Evolutionary conservation across 2,797 vertebrate genomes (phyloP).

Genomic region (Spinus pinus): DNA sequence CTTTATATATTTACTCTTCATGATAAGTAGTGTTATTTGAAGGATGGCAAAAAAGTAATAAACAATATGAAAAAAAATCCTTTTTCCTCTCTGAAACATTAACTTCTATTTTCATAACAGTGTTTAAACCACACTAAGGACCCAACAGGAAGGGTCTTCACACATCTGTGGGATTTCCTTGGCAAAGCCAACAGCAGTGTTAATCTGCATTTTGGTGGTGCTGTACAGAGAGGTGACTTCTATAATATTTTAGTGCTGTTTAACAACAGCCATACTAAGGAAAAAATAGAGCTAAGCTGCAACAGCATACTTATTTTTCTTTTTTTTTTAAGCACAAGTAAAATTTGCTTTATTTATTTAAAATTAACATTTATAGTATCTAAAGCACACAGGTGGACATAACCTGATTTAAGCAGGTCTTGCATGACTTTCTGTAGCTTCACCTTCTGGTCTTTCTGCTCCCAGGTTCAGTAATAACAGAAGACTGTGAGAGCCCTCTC

Average conservation of each 20-base stretch:
- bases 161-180: neutral
- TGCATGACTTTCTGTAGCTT: neutral
- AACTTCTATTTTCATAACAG: neutral
- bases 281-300: neutral
- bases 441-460: neutral
- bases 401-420: neutral
- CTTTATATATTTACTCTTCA: neutral
- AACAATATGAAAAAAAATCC: neutral
- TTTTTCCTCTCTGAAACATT: neutral
- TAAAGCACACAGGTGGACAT: neutral
- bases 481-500: slow-evolving; percentile 38
- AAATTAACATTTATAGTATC: neutral
- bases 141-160: neutral
- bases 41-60: neutral
- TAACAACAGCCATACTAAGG: neutral
- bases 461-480: neutral
- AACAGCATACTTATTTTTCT: neutral
- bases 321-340: neutral
- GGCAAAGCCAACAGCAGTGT: neutral
- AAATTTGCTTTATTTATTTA: neutral
- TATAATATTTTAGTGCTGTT: neutral
- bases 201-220: neutral
- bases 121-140: neutral
- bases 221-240: neutral
- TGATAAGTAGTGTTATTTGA: neutral